phyloP scores from a whole-genome alignment of 2,797 vertebrate genomes.

The Epinephelus coioides region DNA sequence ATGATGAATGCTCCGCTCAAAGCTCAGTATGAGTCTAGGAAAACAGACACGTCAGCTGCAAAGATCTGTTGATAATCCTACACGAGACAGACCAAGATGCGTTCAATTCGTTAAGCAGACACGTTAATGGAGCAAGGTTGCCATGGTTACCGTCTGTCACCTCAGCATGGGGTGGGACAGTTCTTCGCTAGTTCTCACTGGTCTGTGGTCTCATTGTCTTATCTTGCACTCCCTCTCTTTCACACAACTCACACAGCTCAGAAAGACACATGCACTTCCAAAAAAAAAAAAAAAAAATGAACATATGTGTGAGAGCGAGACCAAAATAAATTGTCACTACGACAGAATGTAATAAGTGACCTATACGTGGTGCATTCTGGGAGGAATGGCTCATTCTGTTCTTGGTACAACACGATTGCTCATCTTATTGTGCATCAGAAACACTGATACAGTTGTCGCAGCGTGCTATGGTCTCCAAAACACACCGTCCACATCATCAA shows the following conservation, averaged over 20 bases:
- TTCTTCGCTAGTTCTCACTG: conserved; percentile 21
- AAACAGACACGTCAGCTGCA: not conserved
- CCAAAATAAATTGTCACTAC: conserved; percentile 4
- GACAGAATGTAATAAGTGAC: not conserved
- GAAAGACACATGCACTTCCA: conserved; percentile 7
- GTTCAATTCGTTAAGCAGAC: conserved; percentile 20
- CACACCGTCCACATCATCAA: conserved; percentile 12
- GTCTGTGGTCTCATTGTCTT: conserved; percentile 16
- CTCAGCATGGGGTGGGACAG: conserved; percentile 37
- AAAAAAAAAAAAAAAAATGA: not conserved
- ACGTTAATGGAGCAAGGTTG: conserved; percentile 38
- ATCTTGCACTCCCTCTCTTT: not conserved
- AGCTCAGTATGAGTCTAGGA: not conserved
- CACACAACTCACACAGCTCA: conserved; percentile 22
- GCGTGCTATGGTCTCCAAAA: not conserved
- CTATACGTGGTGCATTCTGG: not conserved
- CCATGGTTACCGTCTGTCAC: conserved; percentile 61
- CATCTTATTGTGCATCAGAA: not conserved
- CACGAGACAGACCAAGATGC: conserved; percentile 3
- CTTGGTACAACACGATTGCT: not conserved
- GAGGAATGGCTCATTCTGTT: conserved; percentile 14
- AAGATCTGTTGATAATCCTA: not conserved
- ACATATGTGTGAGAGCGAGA: conserved; percentile 18
- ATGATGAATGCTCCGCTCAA: not conserved
- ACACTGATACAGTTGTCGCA: not conserved